Evolutionary conservation across 2,113 vertebrate species (phyloP), one percentile per base, ranked within the genome.

Genomic region (Cebus imitator): DNA sequence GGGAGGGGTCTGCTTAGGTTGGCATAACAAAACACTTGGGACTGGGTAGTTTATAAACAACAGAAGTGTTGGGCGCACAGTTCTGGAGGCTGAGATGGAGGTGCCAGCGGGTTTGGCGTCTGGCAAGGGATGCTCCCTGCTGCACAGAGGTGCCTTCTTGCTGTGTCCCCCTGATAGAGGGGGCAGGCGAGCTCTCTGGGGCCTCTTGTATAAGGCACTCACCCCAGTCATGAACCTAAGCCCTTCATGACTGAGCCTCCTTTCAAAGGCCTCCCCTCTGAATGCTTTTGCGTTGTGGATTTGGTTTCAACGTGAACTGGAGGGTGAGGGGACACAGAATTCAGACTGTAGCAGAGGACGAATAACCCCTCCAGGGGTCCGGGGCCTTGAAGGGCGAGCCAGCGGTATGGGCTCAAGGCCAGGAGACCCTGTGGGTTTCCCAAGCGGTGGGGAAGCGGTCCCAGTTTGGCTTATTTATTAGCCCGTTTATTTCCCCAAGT

Each of bases 91-190:
- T 2, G 3, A 70, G 35, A 70, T 18, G 7, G 32, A n/a, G 66
- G 66, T n/a, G 35, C 66, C 7, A 8, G 17, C 14, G 0, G 66
- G 16, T 2, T 70, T 18, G 35, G 66, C 1, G 0, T n/a, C 66
- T 70, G 66, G 66, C 3, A 17, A 18, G 66, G 66, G 66, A 1
- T 18, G 32, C 6, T 66, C 64, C 14, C 66, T 70, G 32, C 66
- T 35, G 16, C 35, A 70, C 8, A 17, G 66, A 18, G n/a, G 66
- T 35, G 16, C 13, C 66, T n/a, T 35, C 35, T n/a, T 18, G 14
- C 35, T 20, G 35, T 8, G 35, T 70, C 16, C 66, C 66, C 66
- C n/a, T 20, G 66, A 18, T 8, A 17, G 35, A n/a, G 0, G 35
- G 32, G 35, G 66, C 16, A 16, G 32, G 18, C 35, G n/a, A 70